These are phyloP conservation scores for Burhinus oedicnemus DNA, from an alignment of 2,113 vertebrate genomes.

Conservation along the genomic window DNA sequence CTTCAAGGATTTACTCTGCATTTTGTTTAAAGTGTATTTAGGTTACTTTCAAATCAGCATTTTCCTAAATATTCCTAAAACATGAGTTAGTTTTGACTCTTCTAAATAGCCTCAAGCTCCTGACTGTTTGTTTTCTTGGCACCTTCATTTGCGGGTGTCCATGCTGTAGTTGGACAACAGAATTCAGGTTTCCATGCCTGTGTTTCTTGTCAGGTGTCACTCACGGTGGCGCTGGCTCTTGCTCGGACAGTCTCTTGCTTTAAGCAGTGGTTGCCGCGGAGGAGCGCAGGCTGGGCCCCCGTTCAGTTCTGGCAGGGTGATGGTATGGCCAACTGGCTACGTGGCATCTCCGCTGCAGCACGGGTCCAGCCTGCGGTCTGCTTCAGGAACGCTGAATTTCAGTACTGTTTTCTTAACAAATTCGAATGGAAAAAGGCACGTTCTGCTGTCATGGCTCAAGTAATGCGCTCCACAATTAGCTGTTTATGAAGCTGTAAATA, in stretches of 20 bases:
- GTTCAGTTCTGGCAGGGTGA: background rate
- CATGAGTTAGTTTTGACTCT: background rate
- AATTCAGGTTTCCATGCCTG: background rate
- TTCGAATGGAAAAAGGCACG: background rate
- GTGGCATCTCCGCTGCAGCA: fast-evolving
- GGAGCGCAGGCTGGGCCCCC: background rate
- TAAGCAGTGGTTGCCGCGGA: background rate
- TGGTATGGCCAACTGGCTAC: background rate
- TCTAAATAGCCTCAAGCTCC: background rate
- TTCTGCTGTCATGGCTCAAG: background rate
- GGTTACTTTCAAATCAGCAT: background rate
- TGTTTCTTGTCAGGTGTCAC: background rate
- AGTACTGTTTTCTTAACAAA: background rate
- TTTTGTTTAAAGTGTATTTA: background rate
- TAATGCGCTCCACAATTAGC: background rate
- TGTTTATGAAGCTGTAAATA: background rate
- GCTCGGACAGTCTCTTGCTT: fast-evolving
- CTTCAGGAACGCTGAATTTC: too few species aligned
- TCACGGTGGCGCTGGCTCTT: background rate
- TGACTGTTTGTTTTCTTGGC: background rate
- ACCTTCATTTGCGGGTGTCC: background rate
- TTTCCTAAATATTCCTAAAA: background rate
- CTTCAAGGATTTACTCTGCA: background rate
- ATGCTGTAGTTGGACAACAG: background rate
- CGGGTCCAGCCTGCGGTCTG: background rate